These are phyloP conservation scores for Telmatherina bonti DNA, from an alignment of 2,797 vertebrate genomes.

Conservation along the genomic window DNA sequence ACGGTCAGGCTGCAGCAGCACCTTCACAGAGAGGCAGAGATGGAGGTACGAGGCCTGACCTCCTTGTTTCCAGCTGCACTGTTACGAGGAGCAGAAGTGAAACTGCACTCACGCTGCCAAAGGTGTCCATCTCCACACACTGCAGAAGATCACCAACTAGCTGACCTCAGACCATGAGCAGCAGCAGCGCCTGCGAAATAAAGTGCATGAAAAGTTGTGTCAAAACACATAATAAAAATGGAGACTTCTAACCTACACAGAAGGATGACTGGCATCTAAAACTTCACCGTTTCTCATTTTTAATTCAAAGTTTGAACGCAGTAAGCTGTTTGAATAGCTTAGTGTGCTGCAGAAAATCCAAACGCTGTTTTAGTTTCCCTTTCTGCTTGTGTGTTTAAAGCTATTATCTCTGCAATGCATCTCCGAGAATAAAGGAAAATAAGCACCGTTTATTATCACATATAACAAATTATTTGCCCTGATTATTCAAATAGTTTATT, in stretches of 20 bases:
- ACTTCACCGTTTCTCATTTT: constrained; percentile 16
- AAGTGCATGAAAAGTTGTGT: constrained; percentile 31
- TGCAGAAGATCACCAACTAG: constrained; percentile 55
- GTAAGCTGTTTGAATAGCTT: constrained; percentile 44
- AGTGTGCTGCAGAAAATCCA: constrained; percentile 37
- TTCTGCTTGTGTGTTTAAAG: constrained; percentile 64
- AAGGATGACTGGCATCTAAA: constrained; percentile 5
- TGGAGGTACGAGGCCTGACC: constrained; percentile 75
- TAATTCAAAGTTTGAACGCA: constrained; percentile 38
- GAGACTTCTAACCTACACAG: constrained; percentile 7
- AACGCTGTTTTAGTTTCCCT: constrained; percentile 22
- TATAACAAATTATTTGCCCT: constrained; percentile 76
- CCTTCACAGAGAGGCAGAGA: constrained; percentile 78
- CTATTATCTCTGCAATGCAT: constrained; percentile 71
- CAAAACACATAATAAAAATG: constrained; percentile 9
- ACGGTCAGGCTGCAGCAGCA: constrained; percentile 78
- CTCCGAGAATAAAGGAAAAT: constrained; percentile 61
- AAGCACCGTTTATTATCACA: constrained; percentile 73
- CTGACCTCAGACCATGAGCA: constrained; percentile 56
- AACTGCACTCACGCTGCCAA: constrained; percentile 79
- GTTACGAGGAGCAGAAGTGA: constrained; percentile 61
- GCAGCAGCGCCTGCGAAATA: constrained; percentile 36
- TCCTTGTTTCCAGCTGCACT: constrained; percentile 45
- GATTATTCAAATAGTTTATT: constrained; percentile 81
- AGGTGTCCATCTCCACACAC: constrained; percentile 76